Conservation (phyloP, 1,140 invertebrate genomes). For the Polypedilum pembai region DNA sequence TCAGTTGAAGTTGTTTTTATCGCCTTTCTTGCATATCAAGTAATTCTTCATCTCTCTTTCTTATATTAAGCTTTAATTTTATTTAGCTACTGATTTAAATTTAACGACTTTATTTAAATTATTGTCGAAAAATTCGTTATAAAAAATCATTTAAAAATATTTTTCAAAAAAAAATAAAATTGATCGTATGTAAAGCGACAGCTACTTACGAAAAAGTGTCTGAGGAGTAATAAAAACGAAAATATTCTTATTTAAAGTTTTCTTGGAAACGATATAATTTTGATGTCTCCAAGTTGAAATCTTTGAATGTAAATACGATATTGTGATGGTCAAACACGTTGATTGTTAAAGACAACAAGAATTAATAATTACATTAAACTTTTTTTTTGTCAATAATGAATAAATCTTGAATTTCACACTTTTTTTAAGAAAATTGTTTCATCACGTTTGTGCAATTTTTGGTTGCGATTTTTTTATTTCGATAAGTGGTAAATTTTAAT, state of each 20-base stretch:
- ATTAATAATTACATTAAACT: neutral
- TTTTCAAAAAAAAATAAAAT: neutral
- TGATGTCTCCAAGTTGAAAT: neutral
- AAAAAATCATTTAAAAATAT: too few species aligned
- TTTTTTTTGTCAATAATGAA: neutral
- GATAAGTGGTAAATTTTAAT: neutral
- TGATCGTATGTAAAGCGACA: neutral
- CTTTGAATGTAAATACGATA: constrained; percentile 8
- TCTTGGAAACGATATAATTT: constrained; percentile 11
- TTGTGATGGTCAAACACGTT: neutral
- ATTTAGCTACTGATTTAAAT: neutral
- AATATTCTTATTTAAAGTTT: constrained; percentile 7
- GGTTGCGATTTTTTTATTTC: neutral
- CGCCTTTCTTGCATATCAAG: constrained; percentile 2
- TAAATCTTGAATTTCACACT: neutral
- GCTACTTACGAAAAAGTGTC: constrained; percentile 25
- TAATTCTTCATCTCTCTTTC: neutral
- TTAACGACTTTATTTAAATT: neutral
- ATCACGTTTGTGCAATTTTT: neutral
- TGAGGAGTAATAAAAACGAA: constrained; percentile 3
- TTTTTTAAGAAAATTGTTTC: neutral
- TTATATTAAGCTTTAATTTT: neutral
- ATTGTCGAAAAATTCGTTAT: neutral
- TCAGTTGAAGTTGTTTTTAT: constrained; percentile 7
- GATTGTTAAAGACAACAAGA: constrained; percentile 5